Conservation (phyloP, 2,113 vertebrate species). For the Telmatochromis brachygnathus region DNA sequence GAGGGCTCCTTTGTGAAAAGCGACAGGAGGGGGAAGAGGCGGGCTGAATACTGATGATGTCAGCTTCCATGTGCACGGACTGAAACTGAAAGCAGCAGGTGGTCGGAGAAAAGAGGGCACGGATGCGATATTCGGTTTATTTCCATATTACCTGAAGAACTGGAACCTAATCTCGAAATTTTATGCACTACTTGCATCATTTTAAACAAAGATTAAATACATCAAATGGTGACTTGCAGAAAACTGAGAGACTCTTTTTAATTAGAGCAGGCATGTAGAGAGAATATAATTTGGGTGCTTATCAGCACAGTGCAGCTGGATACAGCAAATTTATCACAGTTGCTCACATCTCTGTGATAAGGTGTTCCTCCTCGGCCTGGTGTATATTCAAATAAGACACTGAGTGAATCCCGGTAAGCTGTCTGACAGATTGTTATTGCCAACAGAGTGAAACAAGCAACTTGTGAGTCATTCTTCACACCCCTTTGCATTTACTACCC, state of each 20-base stretch:
- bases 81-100: conserved; percentile 34
- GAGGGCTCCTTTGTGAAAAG: conserved; percentile 35
- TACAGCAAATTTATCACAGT: conserved; percentile 48
- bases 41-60: conserved; percentile 54
- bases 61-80: neutral
- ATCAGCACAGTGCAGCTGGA: conserved; percentile 64
- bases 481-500: neutral
- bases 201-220: conserved; percentile 55
- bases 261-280: conserved; percentile 52
- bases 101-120: neutral
- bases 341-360: conserved; percentile 62
- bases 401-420: conserved; percentile 22
- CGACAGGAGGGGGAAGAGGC: conserved; percentile 33
- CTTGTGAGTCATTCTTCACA: conserved; percentile 14
- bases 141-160: conserved; percentile 1
- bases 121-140: neutral
- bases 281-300: conserved; percentile 58
- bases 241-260: conserved; percentile 62
- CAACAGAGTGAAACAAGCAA: conserved; percentile 33
- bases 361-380: conserved; percentile 34
- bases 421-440: conserved; percentile 36
- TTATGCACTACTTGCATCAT: conserved; percentile 31
- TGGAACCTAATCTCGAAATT: neutral
- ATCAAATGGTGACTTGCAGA: conserved; percentile 29
- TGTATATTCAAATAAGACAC: conserved; percentile 48